These are phyloP conservation scores for Elegia similella DNA, from an alignment of 2,888 invertebrate species.

Conservation along the genomic window DNA sequence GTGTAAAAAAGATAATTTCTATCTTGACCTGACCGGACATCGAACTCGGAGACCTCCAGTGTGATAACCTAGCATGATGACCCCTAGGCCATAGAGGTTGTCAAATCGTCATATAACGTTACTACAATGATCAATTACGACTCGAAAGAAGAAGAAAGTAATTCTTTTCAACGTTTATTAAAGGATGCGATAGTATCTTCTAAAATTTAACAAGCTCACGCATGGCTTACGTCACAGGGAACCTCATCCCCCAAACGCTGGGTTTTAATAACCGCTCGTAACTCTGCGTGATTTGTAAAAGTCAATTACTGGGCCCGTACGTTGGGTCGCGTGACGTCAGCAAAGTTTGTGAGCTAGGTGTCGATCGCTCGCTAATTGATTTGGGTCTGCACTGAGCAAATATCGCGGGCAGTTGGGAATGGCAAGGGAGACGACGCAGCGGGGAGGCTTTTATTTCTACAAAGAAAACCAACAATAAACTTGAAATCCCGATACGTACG, in stretches of 20 bases:
- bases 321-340: constrained; percentile 29
- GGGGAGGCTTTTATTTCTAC: neutral
- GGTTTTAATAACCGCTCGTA: neutral
- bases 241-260: neutral
- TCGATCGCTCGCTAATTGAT: constrained; percentile 41
- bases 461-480: neutral
- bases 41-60: too few species aligned
- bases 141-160: too few species aligned
- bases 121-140: too few species aligned
- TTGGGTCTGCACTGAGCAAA: constrained; percentile 39
- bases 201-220: too few species aligned
- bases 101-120: too few species aligned
- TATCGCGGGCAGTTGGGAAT: constrained; percentile 28
- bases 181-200: too few species aligned
- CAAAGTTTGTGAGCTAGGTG: constrained; percentile 36
- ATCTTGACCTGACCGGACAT: too few species aligned
- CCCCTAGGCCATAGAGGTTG: too few species aligned
- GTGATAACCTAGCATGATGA: too few species aligned
- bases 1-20: too few species aligned
- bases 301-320: constrained; percentile 20
- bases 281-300: constrained; percentile 18
- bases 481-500: too few species aligned
- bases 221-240: neutral
- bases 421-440: constrained; percentile 14
- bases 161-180: too few species aligned